Conservation (phyloP, 2,797 vertebrate species). For the Ctenosaura bakeri region DNA sequence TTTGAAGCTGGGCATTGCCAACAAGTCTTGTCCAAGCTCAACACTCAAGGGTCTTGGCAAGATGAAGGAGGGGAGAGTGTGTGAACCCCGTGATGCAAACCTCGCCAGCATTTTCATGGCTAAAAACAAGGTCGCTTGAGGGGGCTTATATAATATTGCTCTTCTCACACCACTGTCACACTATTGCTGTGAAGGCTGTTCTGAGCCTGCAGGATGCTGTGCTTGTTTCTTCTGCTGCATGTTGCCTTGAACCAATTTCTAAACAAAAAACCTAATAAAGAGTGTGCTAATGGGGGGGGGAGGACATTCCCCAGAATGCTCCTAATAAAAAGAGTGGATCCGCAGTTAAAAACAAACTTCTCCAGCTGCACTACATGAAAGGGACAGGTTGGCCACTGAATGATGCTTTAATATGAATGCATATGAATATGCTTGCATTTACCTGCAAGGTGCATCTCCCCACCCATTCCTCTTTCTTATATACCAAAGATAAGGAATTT, state of each 20-base stretch:
- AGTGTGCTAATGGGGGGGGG: no score
- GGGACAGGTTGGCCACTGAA: no score
- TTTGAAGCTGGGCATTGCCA: conserved; percentile 26
- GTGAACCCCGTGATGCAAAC: neutral
- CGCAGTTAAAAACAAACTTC: neutral
- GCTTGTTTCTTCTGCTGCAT: neutral
- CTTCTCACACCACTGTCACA: neutral
- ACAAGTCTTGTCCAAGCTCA: neutral
- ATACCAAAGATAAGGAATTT: neutral
- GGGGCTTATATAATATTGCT: neutral
- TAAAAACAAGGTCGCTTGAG: neutral
- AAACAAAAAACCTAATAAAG: conserved; percentile 1
- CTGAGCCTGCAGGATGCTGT: neutral
- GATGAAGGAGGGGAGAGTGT: no score
- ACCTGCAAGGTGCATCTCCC: neutral
- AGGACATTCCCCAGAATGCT: neutral
- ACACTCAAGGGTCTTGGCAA: neutral
- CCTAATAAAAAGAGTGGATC: neutral
- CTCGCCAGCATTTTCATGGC: neutral
- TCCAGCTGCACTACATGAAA: neutral
- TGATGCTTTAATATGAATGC: neutral
- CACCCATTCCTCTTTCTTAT: neutral
- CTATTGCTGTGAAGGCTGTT: neutral
- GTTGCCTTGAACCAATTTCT: neutral
- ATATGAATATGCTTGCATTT: neutral